A percentile compares a stretch with the other conserved stretches of the same genome.
Evolutionary conservation across 2,797 vertebrate genomes (phyloP).

Genomic region (Micropoecilia bifurca): DNA sequence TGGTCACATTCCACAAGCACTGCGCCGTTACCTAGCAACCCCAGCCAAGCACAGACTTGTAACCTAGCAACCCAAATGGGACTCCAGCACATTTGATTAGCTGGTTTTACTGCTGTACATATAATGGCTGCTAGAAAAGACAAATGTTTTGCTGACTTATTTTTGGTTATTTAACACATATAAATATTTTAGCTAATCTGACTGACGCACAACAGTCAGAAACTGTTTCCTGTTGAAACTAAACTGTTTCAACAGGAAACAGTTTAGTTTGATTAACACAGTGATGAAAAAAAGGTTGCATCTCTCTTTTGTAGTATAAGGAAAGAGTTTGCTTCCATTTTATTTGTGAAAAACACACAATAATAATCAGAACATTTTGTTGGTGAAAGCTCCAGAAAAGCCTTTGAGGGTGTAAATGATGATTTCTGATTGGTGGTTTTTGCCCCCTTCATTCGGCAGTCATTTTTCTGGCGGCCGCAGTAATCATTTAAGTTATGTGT

Average conservation of each 20-base stretch:
- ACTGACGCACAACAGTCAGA: neutral
- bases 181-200: neutral
- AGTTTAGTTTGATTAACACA: neutral
- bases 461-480: constrained; percentile 27
- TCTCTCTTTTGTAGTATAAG: neutral
- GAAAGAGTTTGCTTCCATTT: neutral
- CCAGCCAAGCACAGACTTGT: too few species aligned
- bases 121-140: too few species aligned
- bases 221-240: too few species aligned
- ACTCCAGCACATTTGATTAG: too few species aligned
- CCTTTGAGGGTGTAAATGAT: neutral
- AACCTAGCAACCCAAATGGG: too few species aligned
- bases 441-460: constrained; percentile 8
- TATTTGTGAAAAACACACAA: neutral
- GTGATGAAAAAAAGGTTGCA: neutral
- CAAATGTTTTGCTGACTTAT: too few species aligned
- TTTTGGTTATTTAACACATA: neutral
- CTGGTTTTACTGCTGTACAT: too few species aligned
- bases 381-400: constrained; percentile 1
- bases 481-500: constrained; percentile 68
- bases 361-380: neutral
- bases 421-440: neutral
- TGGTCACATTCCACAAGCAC: too few species aligned
- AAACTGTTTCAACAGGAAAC: too few species aligned
- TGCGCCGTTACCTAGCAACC: too few species aligned